These are phyloP conservation scores for Alloplasta piceator DNA, from an alignment of 2,888 invertebrate species.

Conservation along the genomic window DNA sequence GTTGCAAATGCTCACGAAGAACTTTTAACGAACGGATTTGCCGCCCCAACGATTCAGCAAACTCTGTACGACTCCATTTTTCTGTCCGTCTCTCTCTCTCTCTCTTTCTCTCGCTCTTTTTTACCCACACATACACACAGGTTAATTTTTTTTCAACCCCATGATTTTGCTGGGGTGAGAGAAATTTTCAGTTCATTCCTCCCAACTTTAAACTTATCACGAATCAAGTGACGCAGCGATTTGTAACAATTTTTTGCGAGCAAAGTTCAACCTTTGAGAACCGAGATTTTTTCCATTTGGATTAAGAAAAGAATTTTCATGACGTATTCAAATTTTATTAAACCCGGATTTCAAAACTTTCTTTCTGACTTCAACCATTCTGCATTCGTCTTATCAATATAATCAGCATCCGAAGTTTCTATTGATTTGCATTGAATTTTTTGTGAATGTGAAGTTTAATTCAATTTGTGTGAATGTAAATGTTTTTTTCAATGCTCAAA, in stretches of 20 bases:
- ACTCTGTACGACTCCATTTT: slow-evolving; percentile 19
- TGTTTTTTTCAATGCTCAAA: no score
- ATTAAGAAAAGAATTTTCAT: neutral
- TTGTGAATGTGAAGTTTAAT: no score
- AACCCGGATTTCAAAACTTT: no score
- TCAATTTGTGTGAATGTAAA: no score
- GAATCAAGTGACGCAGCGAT: slow-evolving; percentile 16
- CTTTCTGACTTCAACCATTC: no score
- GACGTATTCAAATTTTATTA: neutral
- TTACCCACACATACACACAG: neutral
- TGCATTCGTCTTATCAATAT: no score
- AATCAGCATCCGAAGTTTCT: no score
- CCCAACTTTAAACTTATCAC: slow-evolving; percentile 24
- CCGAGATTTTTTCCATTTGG: no score
- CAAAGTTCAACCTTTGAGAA: no score
- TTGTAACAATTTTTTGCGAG: slow-evolving; percentile 6
- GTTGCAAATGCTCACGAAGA: slow-evolving; percentile 29
- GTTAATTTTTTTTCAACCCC: slow-evolving; percentile 18
- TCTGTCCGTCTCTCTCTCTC: slow-evolving; percentile 7
- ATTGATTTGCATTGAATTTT: no score
- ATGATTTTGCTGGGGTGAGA: no score
- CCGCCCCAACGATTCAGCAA: slow-evolving; percentile 28
- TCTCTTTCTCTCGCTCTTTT: slow-evolving; percentile 13
- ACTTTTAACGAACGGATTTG: slow-evolving; percentile 61
- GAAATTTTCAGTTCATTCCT: no score